These are phyloP conservation scores for Oxyura jamaicensis DNA, from an alignment of 2,113 vertebrate genomes.

Conservation along the genomic window DNA sequence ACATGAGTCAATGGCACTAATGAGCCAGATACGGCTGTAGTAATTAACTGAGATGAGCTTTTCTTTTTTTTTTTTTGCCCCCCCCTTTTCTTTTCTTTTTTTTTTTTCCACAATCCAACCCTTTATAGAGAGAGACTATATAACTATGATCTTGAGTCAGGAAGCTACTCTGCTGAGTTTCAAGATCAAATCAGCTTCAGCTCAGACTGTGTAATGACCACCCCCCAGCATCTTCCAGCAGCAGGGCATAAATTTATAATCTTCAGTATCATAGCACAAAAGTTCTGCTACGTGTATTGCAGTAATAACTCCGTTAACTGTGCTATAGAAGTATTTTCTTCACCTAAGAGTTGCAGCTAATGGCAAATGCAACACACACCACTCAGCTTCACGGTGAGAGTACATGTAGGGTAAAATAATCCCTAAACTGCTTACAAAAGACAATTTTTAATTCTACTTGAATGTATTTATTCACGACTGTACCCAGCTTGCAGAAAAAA, in stretches of 20 bases:
- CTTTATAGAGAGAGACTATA: neutral
- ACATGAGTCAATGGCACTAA: conserved; percentile 49
- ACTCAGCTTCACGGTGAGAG: neutral
- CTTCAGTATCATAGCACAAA: neutral
- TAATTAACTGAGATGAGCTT: conserved; percentile 45
- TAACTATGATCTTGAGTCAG: neutral
- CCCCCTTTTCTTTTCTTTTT: neutral
- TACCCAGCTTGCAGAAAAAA: neutral
- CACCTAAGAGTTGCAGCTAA: neutral
- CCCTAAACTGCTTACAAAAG: neutral
- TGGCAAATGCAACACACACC: neutral
- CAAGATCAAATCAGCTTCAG: neutral
- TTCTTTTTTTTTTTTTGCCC: neutral
- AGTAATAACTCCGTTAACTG: neutral
- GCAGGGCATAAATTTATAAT: neutral
- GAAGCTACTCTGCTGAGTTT: neutral
- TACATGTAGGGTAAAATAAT: neutral
- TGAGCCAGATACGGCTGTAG: conserved; percentile 30
- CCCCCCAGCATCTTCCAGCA: neutral
- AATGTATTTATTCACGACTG: neutral
- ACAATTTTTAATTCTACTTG: neutral
- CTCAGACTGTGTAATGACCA: neutral
- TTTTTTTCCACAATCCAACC: neutral
- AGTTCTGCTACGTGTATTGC: neutral
- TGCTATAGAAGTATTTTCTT: neutral